These are phyloP conservation scores for Oenanthe melanoleuca DNA, from an alignment of 2,113 vertebrate genomes.

Conservation along the genomic window DNA sequence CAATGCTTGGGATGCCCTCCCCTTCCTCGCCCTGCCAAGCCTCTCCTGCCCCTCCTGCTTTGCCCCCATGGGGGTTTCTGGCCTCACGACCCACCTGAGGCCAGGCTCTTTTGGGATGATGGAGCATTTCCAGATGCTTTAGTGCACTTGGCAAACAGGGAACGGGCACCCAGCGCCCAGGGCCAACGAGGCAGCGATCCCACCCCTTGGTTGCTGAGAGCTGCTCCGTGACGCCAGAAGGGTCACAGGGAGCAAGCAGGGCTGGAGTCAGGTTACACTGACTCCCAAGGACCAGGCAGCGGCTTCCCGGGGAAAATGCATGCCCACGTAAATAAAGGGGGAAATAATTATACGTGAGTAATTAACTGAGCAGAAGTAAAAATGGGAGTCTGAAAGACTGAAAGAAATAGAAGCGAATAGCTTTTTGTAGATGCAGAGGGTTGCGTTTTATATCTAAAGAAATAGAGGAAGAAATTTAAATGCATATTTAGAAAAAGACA, in stretches of 20 bases:
- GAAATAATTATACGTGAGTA: slow-evolving; percentile 1
- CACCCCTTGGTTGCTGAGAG: not conserved
- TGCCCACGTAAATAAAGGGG: not conserved
- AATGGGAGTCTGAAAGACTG: not conserved
- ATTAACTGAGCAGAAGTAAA: slow-evolving; percentile 21
- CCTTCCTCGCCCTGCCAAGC: accelerated
- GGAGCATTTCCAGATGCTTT: not conserved
- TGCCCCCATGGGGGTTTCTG: accelerated
- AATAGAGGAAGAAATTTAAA: not conserved
- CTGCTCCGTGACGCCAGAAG: not conserved
- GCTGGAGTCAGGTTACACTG: not conserved
- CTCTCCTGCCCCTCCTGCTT: accelerated
- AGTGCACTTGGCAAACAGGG: not conserved
- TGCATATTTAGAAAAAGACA: not conserved
- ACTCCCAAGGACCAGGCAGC: not conserved
- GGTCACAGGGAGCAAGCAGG: not conserved
- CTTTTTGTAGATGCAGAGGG: not conserved
- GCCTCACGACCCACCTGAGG: not conserved
- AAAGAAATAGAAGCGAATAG: not conserved
- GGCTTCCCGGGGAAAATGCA: not conserved
- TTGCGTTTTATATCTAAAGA: not conserved
- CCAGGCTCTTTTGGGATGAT: not conserved
- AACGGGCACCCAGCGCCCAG: not conserved
- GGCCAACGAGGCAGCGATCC: not conserved
- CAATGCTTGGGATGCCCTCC: accelerated